Base-by-base conservation (phyloP, 1,140 invertebrate genomes). In the Trinorchestia longiramus region DNA sequence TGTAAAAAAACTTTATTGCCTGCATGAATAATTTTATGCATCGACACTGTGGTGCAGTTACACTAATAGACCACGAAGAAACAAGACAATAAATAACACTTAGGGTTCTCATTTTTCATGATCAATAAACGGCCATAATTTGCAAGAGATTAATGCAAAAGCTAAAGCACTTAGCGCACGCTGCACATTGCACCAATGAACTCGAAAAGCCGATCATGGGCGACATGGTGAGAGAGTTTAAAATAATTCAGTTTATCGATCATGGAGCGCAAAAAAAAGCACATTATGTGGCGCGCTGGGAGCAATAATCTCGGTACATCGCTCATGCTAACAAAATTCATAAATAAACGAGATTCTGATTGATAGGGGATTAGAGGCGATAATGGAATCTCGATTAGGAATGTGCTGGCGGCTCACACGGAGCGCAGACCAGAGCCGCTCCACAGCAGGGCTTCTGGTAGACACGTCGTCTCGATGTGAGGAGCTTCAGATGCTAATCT, bases 331-430 rank as follows among this genome's bases (percentile, higher is more conserved):
- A 94, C 44, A 94, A 94, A 94, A 94, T 94, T 45, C 92, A 94
- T 94, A 40, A 45, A 94, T 94, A 94, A 94, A 94, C 92, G 92
- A 94, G 92, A 94, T 94, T 45, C 92, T 45, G 92, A 94, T 94
- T 94, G 92, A 94, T 94, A 43, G 44, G 43, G 92, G 92, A 94
- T 94, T 94, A 45, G 92, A 42, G 43, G 92, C 44, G 43, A 45
- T 94, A 94, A 94, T 94, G 92, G 44, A 94, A 43, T 94, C 92
- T 47, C 43, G 44, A 94, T 45, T 40, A 43, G 44, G 43, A 94
- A 94, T 94, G 41, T 40, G 92, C 43, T 94, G 92, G 92, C 43
- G 92, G 92, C 92, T 40, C 43, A 91, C 88, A 91, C 19, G 43
- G 88, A 91, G 88, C 6, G 43, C 41, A 42, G 62, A 40, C 40